Evolutionary conservation across 2,113 vertebrate species (phyloP).

Genomic region (Campylomormyrus numenius): DNA sequence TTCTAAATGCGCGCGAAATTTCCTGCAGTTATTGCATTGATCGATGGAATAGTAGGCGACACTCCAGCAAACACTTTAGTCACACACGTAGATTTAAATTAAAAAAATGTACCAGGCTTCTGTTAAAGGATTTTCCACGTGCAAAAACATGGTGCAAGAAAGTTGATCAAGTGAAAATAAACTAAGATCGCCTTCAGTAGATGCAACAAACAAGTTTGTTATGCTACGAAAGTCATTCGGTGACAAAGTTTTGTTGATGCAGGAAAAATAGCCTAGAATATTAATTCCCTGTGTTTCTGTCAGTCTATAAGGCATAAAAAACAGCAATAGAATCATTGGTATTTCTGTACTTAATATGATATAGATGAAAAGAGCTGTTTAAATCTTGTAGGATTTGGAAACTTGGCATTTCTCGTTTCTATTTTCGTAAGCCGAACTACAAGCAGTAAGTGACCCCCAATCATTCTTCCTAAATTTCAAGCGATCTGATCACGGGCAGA

Average conservation of each 20-base stretch:
- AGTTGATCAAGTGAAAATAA: background rate
- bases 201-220: background rate
- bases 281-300: background rate
- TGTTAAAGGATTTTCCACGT: background rate
- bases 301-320: background rate
- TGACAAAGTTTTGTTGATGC: background rate
- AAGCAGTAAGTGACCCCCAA: background rate
- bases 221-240: background rate
- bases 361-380: background rate
- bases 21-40: background rate
- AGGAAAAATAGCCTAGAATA: background rate
- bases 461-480: background rate
- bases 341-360: background rate
- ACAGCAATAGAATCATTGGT: background rate
- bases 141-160: background rate
- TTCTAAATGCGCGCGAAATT: background rate
- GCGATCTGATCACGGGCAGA: background rate
- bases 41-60: background rate
- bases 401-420: background rate
- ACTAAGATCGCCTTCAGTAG: background rate
- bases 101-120: background rate
- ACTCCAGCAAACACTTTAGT: background rate
- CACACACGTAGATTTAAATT: background rate
- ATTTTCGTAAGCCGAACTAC: background rate
- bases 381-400: background rate